Conservation (phyloP, 1,140 invertebrate species). For the Leptonema lineaticorne region DNA sequence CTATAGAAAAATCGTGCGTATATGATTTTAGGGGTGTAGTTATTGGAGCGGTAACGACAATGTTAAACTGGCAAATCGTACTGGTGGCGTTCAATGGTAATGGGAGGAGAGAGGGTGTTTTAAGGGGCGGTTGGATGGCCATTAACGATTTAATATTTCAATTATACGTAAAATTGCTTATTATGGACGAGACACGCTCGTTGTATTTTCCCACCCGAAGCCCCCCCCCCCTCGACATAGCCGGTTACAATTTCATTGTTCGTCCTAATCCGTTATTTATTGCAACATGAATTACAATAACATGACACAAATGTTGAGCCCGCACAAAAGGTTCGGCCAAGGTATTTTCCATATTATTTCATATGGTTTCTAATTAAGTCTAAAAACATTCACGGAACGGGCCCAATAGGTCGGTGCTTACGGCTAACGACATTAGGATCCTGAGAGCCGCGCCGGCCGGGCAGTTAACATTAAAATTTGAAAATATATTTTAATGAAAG, state of each 20-base stretch:
- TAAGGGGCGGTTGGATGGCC: slow-evolving; percentile 25
- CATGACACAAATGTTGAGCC: slow-evolving; percentile 39
- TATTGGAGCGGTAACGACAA: not conserved
- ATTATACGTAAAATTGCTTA: slow-evolving; percentile 40
- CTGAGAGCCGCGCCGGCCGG: slow-evolving; percentile 24
- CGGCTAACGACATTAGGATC: slow-evolving; percentile 40
- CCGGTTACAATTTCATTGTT: slow-evolving; percentile 41
- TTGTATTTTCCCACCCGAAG: slow-evolving; percentile 16
- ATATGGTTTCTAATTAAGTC: slow-evolving; percentile 44
- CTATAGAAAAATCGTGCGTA: not conserved
- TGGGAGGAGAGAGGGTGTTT: not conserved
- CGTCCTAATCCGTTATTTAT: slow-evolving; percentile 42
- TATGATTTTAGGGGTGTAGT: not conserved
- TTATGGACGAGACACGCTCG: slow-evolving; percentile 35
- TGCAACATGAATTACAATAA: slow-evolving; percentile 42
- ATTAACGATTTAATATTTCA: slow-evolving; percentile 43
- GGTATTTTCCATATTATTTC: slow-evolving; percentile 42
- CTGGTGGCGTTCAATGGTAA: too few relatives aligned
- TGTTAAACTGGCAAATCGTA: too few relatives aligned
- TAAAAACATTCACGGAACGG: slow-evolving; percentile 42
- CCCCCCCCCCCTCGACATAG: slow-evolving; percentile 32
- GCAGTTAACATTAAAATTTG: slow-evolving; percentile 43
- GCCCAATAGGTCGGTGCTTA: slow-evolving; percentile 41
- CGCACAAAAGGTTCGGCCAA: slow-evolving; percentile 40
- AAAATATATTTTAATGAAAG: slow-evolving; percentile 43